Evolutionary conservation across 1,140 invertebrate genomes (phyloP).

Genomic region (Panagrolaimus sp.): DNA sequence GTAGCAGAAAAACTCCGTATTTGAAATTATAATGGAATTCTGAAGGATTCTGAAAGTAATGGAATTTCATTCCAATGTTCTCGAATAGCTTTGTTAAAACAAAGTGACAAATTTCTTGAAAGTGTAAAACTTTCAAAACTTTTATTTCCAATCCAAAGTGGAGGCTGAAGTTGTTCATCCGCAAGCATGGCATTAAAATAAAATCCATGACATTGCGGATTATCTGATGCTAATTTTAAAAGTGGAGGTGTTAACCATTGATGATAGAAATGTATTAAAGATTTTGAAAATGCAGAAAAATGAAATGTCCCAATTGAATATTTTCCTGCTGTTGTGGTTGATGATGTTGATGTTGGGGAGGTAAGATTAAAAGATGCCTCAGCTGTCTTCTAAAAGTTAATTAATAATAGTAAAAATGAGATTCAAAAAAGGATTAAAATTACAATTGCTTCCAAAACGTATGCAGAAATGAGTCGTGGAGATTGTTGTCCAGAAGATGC

Average conservation of each 20-base stretch:
- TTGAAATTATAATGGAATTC: not conserved
- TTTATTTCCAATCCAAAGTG: conserved; percentile 8
- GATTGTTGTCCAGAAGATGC: no score
- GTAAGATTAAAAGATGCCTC: no score
- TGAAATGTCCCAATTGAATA: conserved; percentile 12
- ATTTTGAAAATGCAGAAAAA: conserved; percentile 2
- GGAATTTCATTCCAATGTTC: conserved; percentile 1
- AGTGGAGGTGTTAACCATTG: not conserved
- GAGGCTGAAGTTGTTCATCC: not conserved
- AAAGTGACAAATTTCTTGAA: not conserved
- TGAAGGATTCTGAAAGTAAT: not conserved
- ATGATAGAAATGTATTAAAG: not conserved
- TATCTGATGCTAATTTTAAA: not conserved
- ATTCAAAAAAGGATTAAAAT: no score
- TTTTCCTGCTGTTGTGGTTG: not conserved
- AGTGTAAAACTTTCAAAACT: conserved; percentile 5
- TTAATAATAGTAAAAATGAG: no score
- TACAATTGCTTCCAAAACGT: no score
- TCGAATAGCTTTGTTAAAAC: not conserved
- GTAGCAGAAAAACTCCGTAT: no score
- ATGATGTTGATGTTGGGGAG: not conserved
- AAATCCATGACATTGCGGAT: not conserved
- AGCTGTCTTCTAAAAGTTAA: no score
- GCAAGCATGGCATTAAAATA: conserved; percentile 13
- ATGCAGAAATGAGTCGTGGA: no score